These are phyloP conservation scores for Drosophila bifasciata DNA, from an alignment of 1,140 invertebrate species.

Conservation along the genomic window DNA sequence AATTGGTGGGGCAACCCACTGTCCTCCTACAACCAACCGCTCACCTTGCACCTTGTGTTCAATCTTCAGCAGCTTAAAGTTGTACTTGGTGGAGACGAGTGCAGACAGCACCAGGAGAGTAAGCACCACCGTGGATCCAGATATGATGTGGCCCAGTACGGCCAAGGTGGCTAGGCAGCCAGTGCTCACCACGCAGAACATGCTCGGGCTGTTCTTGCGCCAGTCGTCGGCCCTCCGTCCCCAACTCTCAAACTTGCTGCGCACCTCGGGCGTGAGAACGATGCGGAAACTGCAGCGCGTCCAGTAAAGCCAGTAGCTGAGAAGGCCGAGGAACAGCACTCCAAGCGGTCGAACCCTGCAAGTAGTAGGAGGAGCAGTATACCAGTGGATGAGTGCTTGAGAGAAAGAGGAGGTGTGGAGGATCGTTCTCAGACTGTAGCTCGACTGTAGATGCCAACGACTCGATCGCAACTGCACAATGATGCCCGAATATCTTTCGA, in stretches of 20 bases:
- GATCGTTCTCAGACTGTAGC: neutral
- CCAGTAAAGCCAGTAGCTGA: constrained; percentile 76
- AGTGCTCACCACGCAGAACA: constrained; percentile 68
- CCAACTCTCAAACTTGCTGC: constrained; percentile 48
- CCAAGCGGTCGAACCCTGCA: constrained; percentile 70
- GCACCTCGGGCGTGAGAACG: constrained; percentile 67
- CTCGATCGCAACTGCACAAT: constrained; percentile 37
- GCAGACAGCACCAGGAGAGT: constrained; percentile 64
- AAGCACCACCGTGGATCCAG: constrained; percentile 69
- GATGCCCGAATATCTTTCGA: constrained; percentile 9
- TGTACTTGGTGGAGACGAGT: constrained; percentile 72
- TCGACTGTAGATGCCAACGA: constrained; percentile 37
- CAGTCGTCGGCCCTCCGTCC: constrained; percentile 45
- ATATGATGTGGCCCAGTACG: constrained; percentile 73
- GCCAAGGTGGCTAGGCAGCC: constrained; percentile 64
- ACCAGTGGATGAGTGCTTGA: neutral
- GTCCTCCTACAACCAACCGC: neutral
- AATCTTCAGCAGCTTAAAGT: constrained; percentile 71
- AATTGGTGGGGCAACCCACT: neutral
- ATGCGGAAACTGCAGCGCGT: constrained; percentile 74
- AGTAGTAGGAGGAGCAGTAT: neutral
- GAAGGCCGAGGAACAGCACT: constrained; percentile 66
- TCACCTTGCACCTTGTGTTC: constrained; percentile 60
- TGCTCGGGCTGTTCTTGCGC: constrained; percentile 57
- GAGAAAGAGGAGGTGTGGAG: neutral